Conservation (phyloP, 2,797 vertebrate genomes). For the Esox lucius region DNA sequence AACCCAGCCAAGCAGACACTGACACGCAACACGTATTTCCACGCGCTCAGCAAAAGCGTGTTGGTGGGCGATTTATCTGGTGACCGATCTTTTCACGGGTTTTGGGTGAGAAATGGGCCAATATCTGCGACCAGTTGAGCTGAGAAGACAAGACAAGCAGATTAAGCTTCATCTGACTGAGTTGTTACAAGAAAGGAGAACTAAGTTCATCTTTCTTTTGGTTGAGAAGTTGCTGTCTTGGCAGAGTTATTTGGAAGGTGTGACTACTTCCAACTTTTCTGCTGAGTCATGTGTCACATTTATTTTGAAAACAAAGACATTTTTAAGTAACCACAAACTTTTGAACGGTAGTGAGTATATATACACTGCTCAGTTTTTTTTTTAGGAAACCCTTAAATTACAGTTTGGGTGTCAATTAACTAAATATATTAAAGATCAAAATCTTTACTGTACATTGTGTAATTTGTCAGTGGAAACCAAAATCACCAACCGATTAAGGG, state of each 20-base stretch:
- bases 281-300: background rate
- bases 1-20: background rate
- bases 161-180: background rate
- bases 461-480: too few species aligned
- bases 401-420: too few species aligned
- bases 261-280: background rate
- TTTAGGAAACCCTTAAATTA: too few species aligned
- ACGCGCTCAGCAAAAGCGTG: background rate
- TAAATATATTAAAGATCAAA: too few species aligned
- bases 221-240: background rate
- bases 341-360: too few species aligned
- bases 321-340: too few species aligned
- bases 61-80: background rate
- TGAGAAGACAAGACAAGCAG: background rate
- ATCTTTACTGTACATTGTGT: too few species aligned
- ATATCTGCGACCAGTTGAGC: background rate
- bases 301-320: too few species aligned
- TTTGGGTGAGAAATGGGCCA: background rate
- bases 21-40: background rate
- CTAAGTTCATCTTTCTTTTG: background rate
- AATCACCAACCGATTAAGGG: too few species aligned
- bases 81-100: background rate
- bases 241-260: background rate
- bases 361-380: too few species aligned
- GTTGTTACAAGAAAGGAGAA: background rate